Evolutionary conservation across 2,113 vertebrate species (phyloP), one percentile per base, ranked within the genome.

Genomic region (Rutilus rutilus): DNA sequence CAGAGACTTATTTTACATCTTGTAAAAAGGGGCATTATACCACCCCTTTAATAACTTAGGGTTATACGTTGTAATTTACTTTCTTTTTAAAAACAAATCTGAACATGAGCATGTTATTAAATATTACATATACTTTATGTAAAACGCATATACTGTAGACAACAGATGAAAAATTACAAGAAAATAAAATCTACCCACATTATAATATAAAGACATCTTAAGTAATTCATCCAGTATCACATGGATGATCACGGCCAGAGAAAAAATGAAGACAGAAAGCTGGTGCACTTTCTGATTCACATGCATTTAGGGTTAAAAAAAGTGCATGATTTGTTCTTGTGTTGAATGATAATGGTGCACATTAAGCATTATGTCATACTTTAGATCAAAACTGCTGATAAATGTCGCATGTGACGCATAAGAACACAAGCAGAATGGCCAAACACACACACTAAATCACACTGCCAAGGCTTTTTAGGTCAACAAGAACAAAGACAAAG

Each of bases 391-490:
- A 42, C 3, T 42, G 10, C 15, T 76, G 74, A 47, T 76, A 76
- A 52, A 27, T 50, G 17, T 52, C 11, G 42, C 73, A 75, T 50
- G 45, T 75, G 73, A 75, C 7, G 52, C n/a, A 47, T 14, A 36
- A 17, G 2, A 19, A 71, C 36, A 82, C 11, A 2, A 15, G 64
- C 81, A 83, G 21, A 27, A 23, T 11, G 11, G 27, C 45, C 42
- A 64, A 23, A 82, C 60, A 65, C 25, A 57, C 45, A 78, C 23
- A 78, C 76, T 33, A 17, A 9, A 36, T n/a, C 77, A 54, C 47
- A 81, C 17, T 2, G 33, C 6, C 60, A 65, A 14, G n/a, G 23
- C 2, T 15, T 27, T 33, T 30, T 15, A 42, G 21, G 62, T 9
- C n/a, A 64, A 47, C 60, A 82, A 17, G 6, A 52, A 76, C 39